Base-by-base conservation (phyloP, 2,888 invertebrate species). In the Cancer borealis region DNA sequence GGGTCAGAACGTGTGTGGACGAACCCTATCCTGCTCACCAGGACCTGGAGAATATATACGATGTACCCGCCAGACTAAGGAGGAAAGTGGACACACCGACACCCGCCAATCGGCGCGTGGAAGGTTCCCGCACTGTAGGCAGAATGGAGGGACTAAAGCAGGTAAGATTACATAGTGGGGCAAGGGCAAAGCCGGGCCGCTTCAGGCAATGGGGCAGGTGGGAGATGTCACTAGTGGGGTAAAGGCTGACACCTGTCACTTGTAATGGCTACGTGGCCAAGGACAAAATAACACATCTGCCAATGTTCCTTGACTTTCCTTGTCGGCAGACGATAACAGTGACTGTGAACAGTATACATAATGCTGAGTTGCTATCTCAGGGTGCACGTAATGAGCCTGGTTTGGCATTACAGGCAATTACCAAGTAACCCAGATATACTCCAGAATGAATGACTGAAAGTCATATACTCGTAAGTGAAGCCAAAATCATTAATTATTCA, bases 41-140 rank as follows among this genome's bases (percentile, higher is more conserved):
- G 30, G 95, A 95, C 92, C 84, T 95, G 54, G 95, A 95, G 45
- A 93, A 93, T 88, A 95, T 95, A 17, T 95, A 95, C n/a, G 95
- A 95, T 88, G 95, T 95, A 54, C 95, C 95, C 49, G 95, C 95
- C 84, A 92, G 95, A 92, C 92, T 95, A 12, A 91, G 95, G 73
- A 92, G 95, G 92, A 95, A 95, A 60, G 95, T 95, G 39, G 95
- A 93, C 84, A 95, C 93, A 12, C 95, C 93, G 30, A 95, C 93
- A n/a, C 95, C 95, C 60, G 92, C 95, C 45, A 54, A 92, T 17
- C 88, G 95, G 5, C 88, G 93, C 39, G 88, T 92, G 79, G 92
- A 95, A 49, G 94, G 95, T 47, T 95, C 95, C n/a, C 92, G 95
- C 91, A 95, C 95, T 79, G 93, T 95, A n/a, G 95, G 95, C 73